Evolutionary conservation across 2,888 invertebrate genomes (phyloP).

Genomic region (Cephonodes hylas): DNA sequence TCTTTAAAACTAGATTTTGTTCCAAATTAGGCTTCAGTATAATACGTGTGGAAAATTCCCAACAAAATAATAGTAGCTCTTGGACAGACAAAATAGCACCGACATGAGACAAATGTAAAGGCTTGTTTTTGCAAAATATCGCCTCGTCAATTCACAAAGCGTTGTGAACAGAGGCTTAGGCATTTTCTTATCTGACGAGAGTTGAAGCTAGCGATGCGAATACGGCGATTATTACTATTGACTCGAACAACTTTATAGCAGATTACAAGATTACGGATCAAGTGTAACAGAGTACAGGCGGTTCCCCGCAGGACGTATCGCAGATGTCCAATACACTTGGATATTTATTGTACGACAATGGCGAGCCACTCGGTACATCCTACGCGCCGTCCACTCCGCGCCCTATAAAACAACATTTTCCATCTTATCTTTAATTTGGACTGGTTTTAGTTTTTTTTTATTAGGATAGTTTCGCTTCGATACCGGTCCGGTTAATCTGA

Average conservation of each 20-base stretch:
- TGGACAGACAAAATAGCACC: too few relatives aligned
- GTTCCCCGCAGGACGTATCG: background rate
- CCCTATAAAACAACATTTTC: constrained; percentile 41
- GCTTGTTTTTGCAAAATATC: too few relatives aligned
- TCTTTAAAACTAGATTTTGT: too few relatives aligned
- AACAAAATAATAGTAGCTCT: too few relatives aligned
- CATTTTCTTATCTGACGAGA: background rate
- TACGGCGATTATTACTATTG: background rate
- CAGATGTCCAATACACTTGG: background rate
- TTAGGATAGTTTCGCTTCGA: constrained; percentile 77
- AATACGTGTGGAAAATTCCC: too few relatives aligned
- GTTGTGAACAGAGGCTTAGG: background rate
- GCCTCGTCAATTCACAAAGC: too few relatives aligned
- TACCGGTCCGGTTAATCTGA: constrained; percentile 69
- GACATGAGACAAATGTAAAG: too few relatives aligned
- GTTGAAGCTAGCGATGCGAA: background rate
- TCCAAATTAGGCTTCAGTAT: too few relatives aligned
- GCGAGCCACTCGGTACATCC: constrained; percentile 26
- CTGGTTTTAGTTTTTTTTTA: constrained; percentile 74
- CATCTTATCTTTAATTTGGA: constrained; percentile 36
- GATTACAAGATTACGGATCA: background rate
- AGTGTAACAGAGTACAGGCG: background rate
- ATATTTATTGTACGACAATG: constrained; percentile 24
- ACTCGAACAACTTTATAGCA: background rate
- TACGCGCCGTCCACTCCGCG: constrained; percentile 31